Evolutionary conservation across 2,113 vertebrate genomes (phyloP).

Genomic region (Nothoprocta pentlandii): DNA sequence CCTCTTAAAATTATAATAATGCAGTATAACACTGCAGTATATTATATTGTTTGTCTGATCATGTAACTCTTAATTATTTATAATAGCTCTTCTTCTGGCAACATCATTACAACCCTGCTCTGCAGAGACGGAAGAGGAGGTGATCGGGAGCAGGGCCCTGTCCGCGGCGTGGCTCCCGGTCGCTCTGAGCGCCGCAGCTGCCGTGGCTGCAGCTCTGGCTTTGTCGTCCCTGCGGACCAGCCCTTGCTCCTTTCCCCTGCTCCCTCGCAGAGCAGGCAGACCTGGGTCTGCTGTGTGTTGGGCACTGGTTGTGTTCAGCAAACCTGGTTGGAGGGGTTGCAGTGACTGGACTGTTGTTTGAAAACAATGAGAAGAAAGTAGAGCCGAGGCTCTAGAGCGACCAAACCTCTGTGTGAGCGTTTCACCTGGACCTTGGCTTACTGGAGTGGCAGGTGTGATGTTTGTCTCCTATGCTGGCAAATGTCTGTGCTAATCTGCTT

Average conservation of each 20-base stretch:
- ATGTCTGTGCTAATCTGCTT: accelerated
- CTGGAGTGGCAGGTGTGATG: accelerated
- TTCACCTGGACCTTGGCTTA: neutral
- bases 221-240: neutral
- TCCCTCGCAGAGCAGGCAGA: neutral
- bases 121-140: neutral
- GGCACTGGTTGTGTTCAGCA: neutral
- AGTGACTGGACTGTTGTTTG: neutral
- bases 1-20: neutral
- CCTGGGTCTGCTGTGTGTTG: no score
- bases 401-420: neutral
- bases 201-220: neutral
- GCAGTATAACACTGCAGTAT: neutral
- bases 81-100: neutral
- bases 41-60: neutral
- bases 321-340: neutral
- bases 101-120: neutral
- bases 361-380: neutral
- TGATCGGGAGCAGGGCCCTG: neutral
- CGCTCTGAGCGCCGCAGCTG: neutral
- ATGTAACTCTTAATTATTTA: neutral
- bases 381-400: neutral
- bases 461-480: neutral
- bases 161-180: neutral
- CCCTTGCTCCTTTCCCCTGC: neutral